Conservation (phyloP, 2,797 vertebrate genomes). For the Schizopygopsis pylzovi region DNA sequence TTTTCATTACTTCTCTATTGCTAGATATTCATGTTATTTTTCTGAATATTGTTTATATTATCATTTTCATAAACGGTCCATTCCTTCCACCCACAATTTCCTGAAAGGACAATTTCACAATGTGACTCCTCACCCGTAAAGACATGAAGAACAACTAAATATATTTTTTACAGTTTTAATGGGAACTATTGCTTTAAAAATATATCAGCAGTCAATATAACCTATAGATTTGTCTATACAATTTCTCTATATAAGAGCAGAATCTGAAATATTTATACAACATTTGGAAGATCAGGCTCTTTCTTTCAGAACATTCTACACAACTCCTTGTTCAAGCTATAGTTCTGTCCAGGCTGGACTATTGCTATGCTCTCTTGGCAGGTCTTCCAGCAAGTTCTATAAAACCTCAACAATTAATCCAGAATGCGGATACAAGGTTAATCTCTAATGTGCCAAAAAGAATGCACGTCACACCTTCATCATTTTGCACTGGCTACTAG, state of each 20-base stretch:
- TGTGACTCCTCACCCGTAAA: not conserved
- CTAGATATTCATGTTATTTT: not conserved
- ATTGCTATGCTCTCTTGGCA: no score
- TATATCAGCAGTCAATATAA: not conserved
- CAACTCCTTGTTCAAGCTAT: not conserved
- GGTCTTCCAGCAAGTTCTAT: no score
- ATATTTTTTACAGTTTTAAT: not conserved
- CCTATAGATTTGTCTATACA: not conserved
- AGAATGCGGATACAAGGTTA: no score
- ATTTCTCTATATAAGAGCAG: not conserved
- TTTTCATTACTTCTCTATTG: not conserved
- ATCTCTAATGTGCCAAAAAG: no score
- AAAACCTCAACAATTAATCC: no score
- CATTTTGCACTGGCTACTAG: no score
- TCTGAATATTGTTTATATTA: not conserved
- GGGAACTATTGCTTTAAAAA: not conserved
- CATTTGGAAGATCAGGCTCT: no score
- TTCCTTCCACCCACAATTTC: not conserved
- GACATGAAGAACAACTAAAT: not conserved
- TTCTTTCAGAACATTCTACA: no score
- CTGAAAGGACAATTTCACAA: not conserved
- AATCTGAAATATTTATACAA: not conserved
- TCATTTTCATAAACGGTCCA: not conserved
- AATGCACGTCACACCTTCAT: no score
- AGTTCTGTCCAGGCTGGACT: no score